Percentiles rank a stretch among this genome's conserved stretches.
Evolutionary conservation across 30 jellyfish, hydroid and myxozoan species (phyloP).

Genomic region (Sanderia malayensis): DNA sequence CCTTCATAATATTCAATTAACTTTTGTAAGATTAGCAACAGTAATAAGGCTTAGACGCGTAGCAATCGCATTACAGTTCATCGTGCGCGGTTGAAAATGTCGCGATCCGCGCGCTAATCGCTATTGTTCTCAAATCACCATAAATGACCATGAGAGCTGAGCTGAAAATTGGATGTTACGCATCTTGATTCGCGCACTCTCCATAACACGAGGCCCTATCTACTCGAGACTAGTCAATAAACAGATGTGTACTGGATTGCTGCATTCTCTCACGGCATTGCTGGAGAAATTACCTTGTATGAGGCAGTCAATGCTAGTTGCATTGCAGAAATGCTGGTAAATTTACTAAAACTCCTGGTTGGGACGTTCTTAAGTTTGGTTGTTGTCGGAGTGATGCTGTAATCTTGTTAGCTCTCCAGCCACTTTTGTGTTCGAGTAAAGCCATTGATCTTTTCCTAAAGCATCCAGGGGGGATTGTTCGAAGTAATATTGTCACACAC

Average conservation of each 20-base stretch:
- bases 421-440: neutral
- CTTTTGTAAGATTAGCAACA: no score
- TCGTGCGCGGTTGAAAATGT: no score
- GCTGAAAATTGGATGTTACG: constrained; percentile 4
- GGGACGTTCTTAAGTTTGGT: neutral
- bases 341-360: neutral
- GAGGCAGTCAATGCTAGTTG: neutral
- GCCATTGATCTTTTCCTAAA: neutral
- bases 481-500: no score
- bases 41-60: no score
- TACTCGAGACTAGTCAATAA: neutral
- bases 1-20: no score
- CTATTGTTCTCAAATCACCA: no score
- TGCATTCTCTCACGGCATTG: neutral
- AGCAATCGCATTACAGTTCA: no score
- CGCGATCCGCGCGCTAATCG: no score
- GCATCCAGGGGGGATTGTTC: constrained; percentile 7
- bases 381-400: neutral
- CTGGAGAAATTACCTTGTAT: neutral
- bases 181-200: neutral
- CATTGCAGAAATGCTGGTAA: neutral
- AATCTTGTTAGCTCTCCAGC: neutral
- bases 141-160: no score
- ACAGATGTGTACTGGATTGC: neutral
- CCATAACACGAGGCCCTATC: no score